Conservation (phyloP, 35 echinoderm and acorn worm genomes). For the Heliocidaris erythrogramma region DNA sequence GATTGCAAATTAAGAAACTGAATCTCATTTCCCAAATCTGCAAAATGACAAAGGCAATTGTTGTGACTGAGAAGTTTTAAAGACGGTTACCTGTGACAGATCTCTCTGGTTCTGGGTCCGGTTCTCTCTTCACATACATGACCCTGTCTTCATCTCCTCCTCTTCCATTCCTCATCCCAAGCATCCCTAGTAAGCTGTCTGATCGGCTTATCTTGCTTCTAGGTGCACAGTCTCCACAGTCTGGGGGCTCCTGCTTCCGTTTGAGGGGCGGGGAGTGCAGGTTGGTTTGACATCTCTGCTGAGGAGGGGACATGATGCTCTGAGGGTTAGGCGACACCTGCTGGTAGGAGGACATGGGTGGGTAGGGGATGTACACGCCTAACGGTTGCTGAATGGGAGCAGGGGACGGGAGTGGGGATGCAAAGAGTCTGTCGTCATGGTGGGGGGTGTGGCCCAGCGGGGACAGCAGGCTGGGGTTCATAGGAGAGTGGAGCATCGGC, state of each 20-base stretch:
- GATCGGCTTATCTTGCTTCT: conserved; percentile 18
- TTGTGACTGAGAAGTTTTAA: not conserved
- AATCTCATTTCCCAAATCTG: not conserved
- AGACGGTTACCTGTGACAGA: not conserved
- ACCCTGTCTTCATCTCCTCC: not conserved
- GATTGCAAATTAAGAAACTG: too few relatives aligned
- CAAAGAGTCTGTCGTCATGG: conserved; percentile 19
- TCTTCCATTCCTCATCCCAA: conserved; percentile 7
- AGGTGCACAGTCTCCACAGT: conserved; percentile 13
- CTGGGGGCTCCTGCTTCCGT: conserved; percentile 34
- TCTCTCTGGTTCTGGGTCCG: not conserved
- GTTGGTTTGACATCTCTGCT: not conserved
- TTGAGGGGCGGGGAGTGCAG: conserved; percentile 31
- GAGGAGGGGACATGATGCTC: not conserved
- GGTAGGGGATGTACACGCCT: not conserved
- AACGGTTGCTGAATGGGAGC: not conserved
- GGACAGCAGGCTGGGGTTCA: not conserved
- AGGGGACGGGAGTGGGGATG: not conserved
- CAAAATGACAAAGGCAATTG: not conserved
- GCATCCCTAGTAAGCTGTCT: not conserved
- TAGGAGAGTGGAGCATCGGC: not conserved
- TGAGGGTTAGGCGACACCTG: not conserved
- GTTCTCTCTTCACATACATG: conserved; percentile 32
- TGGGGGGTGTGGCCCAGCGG: not conserved
- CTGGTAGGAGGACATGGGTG: not conserved